Base-by-base conservation (phyloP, 2,797 vertebrate genomes). In the Mormyrus proboscirostris region DNA sequence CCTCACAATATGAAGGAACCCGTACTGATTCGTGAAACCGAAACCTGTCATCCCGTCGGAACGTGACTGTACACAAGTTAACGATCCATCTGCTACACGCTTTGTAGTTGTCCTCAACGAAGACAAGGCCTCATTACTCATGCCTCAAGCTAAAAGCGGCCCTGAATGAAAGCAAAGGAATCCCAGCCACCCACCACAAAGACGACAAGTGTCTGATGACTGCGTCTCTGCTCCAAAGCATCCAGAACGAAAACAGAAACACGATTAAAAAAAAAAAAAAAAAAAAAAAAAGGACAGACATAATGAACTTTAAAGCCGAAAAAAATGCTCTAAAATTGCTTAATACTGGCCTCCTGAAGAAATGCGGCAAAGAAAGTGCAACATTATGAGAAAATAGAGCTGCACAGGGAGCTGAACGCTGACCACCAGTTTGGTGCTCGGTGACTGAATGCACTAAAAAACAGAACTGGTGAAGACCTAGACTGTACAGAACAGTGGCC, bases 61-160 rank as follows among this genome's bases (percentile, higher is more conserved):
- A 84, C 47, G 41, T n/a, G n/a, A 84, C n/a, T 84, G 82, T 84
- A 51, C 47, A 51, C 82, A 84, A 49, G 44, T n/a, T 51, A 84
- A 29, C 3, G 47, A 84, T 51, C 82, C 82, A 22, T 50, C 82
- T 50, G 47, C 47, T 84, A 50, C 41, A 50, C 44, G n/a, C 82
- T 84, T 84, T 84, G 82, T 84, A 25, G 5, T 84, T 1, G 4
- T 44, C n/a, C 82, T 51, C 47, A 29, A 49, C 10, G 47, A 29
- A 50, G 82, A 84, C 82, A 84, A 84, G 38, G 19, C n/a, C 41
- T 49, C 82, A 84, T 84, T 84, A 84, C 82, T 25, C 82, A 49
- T 2, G 47, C 8, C 47, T 84, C 9, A 19, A 50, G 82, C n/a
- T 49, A 50, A 50, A 22, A 14, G n/a, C n/a, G 41, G 82, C 19